Percentiles rank a stretch among this genome's conserved stretches.
phyloP scores from a whole-genome alignment of 2,797 vertebrate genomes.

The Crypturellus tataupa region DNA sequence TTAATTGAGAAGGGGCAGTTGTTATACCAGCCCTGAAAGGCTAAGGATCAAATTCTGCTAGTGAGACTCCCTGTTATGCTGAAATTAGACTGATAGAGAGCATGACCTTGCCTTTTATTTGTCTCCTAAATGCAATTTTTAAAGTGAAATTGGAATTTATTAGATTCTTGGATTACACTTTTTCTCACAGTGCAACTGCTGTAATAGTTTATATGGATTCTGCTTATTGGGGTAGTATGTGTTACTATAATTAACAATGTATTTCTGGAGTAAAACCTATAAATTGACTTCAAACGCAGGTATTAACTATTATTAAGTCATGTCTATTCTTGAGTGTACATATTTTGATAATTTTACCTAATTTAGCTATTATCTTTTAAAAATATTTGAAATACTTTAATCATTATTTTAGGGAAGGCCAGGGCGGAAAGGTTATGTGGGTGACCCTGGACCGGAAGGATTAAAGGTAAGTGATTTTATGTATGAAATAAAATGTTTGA shows the following conservation, averaged over 20 bases:
- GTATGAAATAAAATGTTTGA: neutral
- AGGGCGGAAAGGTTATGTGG: constrained; percentile 90
- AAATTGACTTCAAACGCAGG: neutral
- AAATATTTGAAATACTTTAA: neutral
- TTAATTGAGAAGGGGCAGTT: neutral
- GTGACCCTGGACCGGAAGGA: constrained; percentile 91
- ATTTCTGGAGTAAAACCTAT: neutral
- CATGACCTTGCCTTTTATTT: neutral
- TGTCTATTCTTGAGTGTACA: neutral
- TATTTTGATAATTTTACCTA: neutral
- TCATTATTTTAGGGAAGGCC: constrained; percentile 86
- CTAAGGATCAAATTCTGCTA: neutral
- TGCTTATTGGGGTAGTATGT: neutral
- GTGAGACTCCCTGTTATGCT: neutral
- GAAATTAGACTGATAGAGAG: neutral
- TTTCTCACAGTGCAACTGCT: neutral
- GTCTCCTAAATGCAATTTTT: neutral
- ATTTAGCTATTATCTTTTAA: too few species aligned
- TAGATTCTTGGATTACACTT: neutral
- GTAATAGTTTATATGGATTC: neutral
- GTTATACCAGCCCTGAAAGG: neutral
- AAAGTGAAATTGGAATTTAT: neutral
- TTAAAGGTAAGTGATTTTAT: constrained; percentile 82
- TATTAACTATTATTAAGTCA: neutral
- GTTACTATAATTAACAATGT: neutral